These are phyloP conservation scores for Lophura nycthemera DNA, from an alignment of 2,113 vertebrate genomes.

Conservation along the genomic window DNA sequence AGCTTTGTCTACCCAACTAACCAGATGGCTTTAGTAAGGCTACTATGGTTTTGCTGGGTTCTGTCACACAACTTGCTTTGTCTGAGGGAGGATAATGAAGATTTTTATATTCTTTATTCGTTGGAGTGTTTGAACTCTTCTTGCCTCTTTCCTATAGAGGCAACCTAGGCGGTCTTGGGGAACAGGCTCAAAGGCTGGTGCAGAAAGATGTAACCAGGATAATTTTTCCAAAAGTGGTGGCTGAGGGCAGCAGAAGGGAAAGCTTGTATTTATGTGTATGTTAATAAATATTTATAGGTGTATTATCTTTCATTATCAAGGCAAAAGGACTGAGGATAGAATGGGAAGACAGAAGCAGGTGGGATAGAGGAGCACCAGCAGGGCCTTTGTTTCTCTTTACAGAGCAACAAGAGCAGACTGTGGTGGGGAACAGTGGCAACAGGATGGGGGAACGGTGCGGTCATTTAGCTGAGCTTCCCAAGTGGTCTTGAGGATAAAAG, in stretches of 20 bases:
- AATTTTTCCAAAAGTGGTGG: neutral
- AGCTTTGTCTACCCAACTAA: neutral
- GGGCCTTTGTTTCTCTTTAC: accelerated
- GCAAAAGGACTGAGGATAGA: neutral
- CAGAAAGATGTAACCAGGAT: neutral
- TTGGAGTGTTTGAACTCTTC: neutral
- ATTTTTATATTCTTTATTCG: neutral
- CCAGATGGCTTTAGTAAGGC: neutral
- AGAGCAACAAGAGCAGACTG: neutral
- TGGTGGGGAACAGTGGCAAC: accelerated
- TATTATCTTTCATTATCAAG: neutral
- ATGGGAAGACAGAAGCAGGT: neutral
- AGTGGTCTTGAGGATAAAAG: neutral
- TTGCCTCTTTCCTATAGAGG: neutral
- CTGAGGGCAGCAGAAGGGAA: neutral
- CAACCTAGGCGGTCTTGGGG: neutral
- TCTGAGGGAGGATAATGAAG: neutral
- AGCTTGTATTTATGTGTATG: neutral
- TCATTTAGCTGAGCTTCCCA: neutral
- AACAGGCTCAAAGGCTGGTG: neutral
- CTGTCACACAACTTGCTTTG: accelerated
- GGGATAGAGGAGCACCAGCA: neutral
- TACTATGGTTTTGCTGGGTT: neutral
- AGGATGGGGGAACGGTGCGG: no score
- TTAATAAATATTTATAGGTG: neutral